These are phyloP conservation scores for Hydractinia symbiolongicarpus DNA, from an alignment of 30 jellyfish, hydroid and myxozoan species.

Conservation along the genomic window DNA sequence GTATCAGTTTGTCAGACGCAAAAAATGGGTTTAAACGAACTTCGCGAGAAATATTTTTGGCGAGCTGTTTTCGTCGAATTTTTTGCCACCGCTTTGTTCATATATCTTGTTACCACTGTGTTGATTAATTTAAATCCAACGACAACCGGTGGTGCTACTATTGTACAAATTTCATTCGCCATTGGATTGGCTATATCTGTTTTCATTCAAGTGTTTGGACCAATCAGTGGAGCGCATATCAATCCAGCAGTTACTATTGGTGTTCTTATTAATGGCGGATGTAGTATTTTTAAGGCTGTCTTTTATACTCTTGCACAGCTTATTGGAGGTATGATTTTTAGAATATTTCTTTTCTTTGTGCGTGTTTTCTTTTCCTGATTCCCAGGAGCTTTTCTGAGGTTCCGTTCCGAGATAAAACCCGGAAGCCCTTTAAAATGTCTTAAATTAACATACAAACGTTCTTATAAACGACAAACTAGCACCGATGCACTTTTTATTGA, in stretches of 20 bases:
- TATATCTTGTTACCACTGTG: constrained; percentile 51
- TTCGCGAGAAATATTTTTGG: constrained; percentile 50
- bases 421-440: too few species aligned
- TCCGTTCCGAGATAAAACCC: too few species aligned
- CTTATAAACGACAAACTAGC: too few species aligned
- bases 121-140: constrained; percentile 57
- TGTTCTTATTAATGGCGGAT: constrained; percentile 46
- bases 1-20: background rate
- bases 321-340: constrained; percentile 64
- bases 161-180: constrained; percentile 43
- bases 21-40: constrained; percentile 34
- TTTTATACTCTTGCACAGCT: constrained; percentile 61
- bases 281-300: constrained; percentile 27
- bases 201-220: constrained; percentile 88
- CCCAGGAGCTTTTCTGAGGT: too few species aligned
- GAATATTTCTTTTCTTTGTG: background rate
- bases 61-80: constrained; percentile 78
- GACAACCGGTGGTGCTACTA: constrained; percentile 32
- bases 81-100: constrained; percentile 54
- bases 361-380: too few species aligned
- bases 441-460: too few species aligned
- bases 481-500: too few species aligned
- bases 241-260: constrained; percentile 94
- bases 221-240: constrained; percentile 88
- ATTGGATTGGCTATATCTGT: constrained; percentile 83